Evolutionary conservation across 2,113 vertebrate genomes (phyloP).

Genomic region (Alligator sinensis): DNA sequence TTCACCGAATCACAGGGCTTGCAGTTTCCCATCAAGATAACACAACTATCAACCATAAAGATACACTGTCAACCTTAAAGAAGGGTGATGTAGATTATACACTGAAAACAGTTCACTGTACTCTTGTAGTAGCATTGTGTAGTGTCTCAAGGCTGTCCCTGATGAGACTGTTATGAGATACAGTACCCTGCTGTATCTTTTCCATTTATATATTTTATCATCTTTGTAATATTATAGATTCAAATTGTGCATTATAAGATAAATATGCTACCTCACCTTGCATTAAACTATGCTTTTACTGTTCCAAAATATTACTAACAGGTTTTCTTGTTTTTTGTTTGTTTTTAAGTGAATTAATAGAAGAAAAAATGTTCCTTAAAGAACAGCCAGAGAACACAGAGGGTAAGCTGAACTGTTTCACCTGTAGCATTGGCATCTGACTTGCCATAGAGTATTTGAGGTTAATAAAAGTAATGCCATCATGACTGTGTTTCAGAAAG

Average conservation of each 20-base stretch:
- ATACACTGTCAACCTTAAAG: not conserved
- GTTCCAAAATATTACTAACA: constrained; percentile 73
- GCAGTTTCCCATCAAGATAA: not conserved
- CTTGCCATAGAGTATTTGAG: not conserved
- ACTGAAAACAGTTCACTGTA: not conserved
- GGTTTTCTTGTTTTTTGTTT: constrained; percentile 68
- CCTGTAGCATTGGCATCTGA: constrained; percentile 11
- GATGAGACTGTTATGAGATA: not conserved
- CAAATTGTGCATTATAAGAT: constrained; percentile 22
- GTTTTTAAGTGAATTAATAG: constrained; percentile 85
- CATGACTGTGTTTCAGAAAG: constrained; percentile 81
- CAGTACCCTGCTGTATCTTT: not conserved
- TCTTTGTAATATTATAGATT: constrained; percentile 54
- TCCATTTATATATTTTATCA: not conserved
- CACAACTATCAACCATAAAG: not conserved
- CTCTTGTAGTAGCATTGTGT: not conserved
- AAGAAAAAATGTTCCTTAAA: constrained; percentile 83
- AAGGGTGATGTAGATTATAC: fast-evolving
- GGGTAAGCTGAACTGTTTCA: constrained; percentile 83
- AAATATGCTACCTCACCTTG: constrained; percentile 53
- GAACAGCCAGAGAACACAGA: constrained; percentile 82
- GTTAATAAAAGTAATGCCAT: not conserved
- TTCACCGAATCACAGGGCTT: not conserved
- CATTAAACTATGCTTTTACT: constrained; percentile 29
- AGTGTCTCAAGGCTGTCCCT: not conserved